Evolutionary conservation across 1,140 invertebrate genomes (phyloP).

Genomic region (Brachionus manjavacas): DNA sequence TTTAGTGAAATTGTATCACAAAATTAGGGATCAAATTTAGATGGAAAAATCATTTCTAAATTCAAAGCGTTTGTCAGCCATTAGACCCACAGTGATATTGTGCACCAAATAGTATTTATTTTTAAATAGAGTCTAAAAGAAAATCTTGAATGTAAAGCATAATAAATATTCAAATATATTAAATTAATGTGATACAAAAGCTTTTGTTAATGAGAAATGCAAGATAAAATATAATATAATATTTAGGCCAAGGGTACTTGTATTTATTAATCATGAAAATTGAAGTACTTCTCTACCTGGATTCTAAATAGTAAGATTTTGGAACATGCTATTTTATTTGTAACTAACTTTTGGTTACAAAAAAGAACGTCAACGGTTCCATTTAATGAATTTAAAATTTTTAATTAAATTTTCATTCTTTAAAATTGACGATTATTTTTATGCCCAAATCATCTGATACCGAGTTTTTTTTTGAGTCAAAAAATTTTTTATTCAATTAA

Average conservation of each 20-base stretch:
- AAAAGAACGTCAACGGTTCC: not conserved
- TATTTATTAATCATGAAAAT: not conserved
- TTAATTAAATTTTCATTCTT: not conserved
- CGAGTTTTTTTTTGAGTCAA: not conserved
- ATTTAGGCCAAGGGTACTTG: not conserved
- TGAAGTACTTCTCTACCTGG: not conserved
- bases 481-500: not conserved
- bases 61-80: no score
- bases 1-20: not conserved
- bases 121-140: no score
- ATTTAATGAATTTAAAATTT: not conserved
- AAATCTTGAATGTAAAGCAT: no score
- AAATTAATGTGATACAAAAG: not conserved
- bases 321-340: not conserved
- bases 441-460: not conserved
- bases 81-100: not conserved
- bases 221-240: not conserved
- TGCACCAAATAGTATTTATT: not conserved
- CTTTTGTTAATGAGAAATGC: not conserved
- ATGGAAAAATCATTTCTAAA: not conserved
- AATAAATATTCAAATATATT: no score
- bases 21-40: not conserved
- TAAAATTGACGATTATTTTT: not conserved
- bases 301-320: not conserved
- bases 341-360: not conserved